Percentiles rank a stretch among this genome's conserved stretches.
These are phyloP conservation scores for Leptodactylus fuscus DNA, from an alignment of 2,113 vertebrate genomes.

Conservation along the genomic window DNA sequence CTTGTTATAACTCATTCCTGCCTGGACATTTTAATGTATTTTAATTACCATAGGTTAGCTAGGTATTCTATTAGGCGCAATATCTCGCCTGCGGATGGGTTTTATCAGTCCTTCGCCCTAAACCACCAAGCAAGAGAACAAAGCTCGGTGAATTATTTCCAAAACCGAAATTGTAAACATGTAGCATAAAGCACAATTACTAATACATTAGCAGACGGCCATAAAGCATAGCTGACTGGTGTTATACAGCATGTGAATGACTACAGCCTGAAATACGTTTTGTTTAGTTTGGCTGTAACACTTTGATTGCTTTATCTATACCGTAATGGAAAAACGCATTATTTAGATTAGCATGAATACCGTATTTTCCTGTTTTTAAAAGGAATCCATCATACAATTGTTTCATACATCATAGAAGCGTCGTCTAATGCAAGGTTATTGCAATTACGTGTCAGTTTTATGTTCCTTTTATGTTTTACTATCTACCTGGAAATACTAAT, in stretches of 20 bases:
- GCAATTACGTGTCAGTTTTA: constrained; percentile 43
- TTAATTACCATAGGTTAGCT: constrained; percentile 22
- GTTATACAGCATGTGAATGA: neutral
- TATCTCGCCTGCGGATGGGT: neutral
- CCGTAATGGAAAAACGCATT: constrained; percentile 43
- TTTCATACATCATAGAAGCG: constrained; percentile 31
- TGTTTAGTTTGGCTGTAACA: constrained; percentile 42
- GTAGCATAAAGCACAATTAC: constrained; percentile 36
- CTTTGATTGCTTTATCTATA: constrained; percentile 50
- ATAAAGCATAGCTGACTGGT: constrained; percentile 12
- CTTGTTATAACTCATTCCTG: neutral
- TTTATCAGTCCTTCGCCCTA: constrained; percentile 3
- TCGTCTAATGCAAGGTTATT: constrained; percentile 2
- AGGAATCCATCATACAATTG: constrained; percentile 38
- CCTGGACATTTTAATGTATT: constrained; percentile 21
- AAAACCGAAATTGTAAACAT: constrained; percentile 9
- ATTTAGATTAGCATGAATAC: constrained; percentile 42
- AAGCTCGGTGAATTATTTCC: neutral
- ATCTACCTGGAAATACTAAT: constrained; percentile 40
- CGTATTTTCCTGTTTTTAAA: constrained; percentile 6
- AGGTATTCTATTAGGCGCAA: neutral
- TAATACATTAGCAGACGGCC: constrained; percentile 29
- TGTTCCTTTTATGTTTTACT: constrained; percentile 42
- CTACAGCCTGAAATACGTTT: constrained; percentile 15
- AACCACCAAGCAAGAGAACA: neutral